Base-by-base conservation (phyloP, 2,113 vertebrate species). In the Petaurus breviceps region DNA sequence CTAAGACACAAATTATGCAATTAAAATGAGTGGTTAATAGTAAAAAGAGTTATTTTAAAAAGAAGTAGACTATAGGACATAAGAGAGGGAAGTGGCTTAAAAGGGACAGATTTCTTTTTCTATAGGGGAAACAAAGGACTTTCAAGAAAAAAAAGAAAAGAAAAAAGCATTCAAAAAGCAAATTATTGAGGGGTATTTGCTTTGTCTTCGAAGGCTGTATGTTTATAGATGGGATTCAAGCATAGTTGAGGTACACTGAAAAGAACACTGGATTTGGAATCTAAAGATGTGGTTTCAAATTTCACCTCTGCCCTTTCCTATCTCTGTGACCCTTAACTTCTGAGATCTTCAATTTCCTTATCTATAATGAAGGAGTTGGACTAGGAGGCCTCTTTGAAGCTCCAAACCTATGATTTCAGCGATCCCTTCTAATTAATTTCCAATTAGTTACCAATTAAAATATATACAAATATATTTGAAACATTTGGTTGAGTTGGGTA, bases 1-100 rank as follows among this genome's bases (percentile, higher is more conserved):
- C 14, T 57, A n/a, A 25, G 25, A 91, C 51, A 14, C 31, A 95
- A 3, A 94, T 92, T 50, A 5, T 53, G 25, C 89, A 61, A 91
- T 52, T 95, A 53, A 90, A 25, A 51, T 94, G 84, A 61, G 22
- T 94, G 22, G 61, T 96, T 90, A 94, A 55, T 55, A 55, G 8
- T 55, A 6, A 23, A 11, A 11, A 12, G 46, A 28, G 26, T 8
- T 6, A 0, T 0, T 55, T 0, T 1, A 28, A 89, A 90, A 54
- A 25, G 43, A 10, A 12, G 19, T 16, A 46, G 5, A 24, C 46
- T 26, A 6, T 22, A 11, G 24, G 8, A 53, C 43, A 47, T n/a
- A 25, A 84, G 5, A 28, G 3, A 31, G 84, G 55, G 84, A 89
- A 25, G 9, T 46, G 10, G 9, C 43, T 55, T 22, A 49, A 89